Evolutionary conservation across 2,888 invertebrate species (phyloP), one percentile per base, ranked within the genome.

Genomic region (Phoronis australis): DNA sequence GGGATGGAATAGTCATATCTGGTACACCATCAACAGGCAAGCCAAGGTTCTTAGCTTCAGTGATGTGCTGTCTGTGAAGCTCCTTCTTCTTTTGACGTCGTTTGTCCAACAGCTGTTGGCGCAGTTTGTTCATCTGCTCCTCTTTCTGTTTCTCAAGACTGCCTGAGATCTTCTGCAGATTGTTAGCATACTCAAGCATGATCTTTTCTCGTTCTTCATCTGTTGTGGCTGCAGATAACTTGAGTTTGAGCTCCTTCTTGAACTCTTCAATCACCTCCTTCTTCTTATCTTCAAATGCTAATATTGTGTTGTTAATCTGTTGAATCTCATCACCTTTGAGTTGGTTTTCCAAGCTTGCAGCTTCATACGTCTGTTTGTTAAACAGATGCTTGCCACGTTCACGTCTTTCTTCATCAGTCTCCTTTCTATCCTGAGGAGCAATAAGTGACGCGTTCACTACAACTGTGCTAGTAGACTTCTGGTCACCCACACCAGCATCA

Each of bases 301-400:
- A 59, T 12, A 72, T 47, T 3, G 60, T 60, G 9, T 65, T 64
- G 47, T 68, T 67, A 37, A 69, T 62, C 2, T 53, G 45, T 4
- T 60, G 56, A 9, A 69, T 63, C 55, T 73, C 72, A 21, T 62
- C 57, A 37, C 57, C 56, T 43, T 63, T 61, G n/a, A 71, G 55
- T 44, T 69, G 61, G 46, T 65, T 68, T 50, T 73, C 73, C 25
- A 71, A 55, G 44, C 68, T 68, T 4, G 69, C 69, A 6, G 71
- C 71, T 48, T 73, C 72, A 37, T 68, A 72, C 3, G 70, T 69
- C 53, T 72, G 71, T 47, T 66, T 68, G 50, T 68, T 68, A 56
- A 71, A 67, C 48, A 72, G 55, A 49, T 61, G 62, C 45, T 66
- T 60, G 35, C 59, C 48, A 39, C 61, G 57, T 20, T 68, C 65